Percentiles rank a stretch among this genome's conserved stretches.
phyloP scores from a whole-genome alignment of 2,888 invertebrate species.

The Esperia sulphurella region DNA sequence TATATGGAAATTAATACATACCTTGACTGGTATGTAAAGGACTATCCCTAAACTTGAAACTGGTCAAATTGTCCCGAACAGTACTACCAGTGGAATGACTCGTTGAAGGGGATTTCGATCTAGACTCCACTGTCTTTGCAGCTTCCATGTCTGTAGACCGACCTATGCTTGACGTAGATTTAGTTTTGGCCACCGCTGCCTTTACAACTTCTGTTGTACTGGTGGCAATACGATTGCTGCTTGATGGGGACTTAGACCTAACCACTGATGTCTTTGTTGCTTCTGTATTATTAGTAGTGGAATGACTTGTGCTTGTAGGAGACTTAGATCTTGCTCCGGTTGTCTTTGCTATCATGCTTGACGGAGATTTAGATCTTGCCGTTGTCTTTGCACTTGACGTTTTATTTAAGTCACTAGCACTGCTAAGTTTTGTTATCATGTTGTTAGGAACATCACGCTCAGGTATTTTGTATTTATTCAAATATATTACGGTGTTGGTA shows the following conservation, averaged over 20 bases:
- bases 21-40: conserved; percentile 47
- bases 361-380: too few species aligned
- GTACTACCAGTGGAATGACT: conserved; percentile 62
- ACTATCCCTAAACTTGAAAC: conserved; percentile 57
- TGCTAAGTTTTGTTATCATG: conserved; percentile 31
- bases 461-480: conserved; percentile 29
- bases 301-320: conserved; percentile 41
- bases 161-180: conserved; percentile 43
- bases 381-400: too few species aligned
- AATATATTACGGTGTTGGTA: conserved; percentile 49
- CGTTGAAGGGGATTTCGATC: conserved; percentile 41
- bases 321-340: conserved; percentile 51
- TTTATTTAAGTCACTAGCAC: too few species aligned
- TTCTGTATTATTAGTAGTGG: too few species aligned
- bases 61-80: conserved; percentile 54
- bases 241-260: too few species aligned
- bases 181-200: conserved; percentile 18
- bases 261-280: too few species aligned
- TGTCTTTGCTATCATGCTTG: conserved; percentile 16
- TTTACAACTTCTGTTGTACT: too few species aligned
- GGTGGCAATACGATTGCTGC: too few species aligned
- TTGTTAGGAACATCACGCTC: conserved; percentile 32
- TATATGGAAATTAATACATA: conserved; percentile 18
- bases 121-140: background rate
- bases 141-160: background rate